phyloP scores from a whole-genome alignment of 2,113 vertebrate genomes.

The Tenebrosternarchus preto region DNA sequence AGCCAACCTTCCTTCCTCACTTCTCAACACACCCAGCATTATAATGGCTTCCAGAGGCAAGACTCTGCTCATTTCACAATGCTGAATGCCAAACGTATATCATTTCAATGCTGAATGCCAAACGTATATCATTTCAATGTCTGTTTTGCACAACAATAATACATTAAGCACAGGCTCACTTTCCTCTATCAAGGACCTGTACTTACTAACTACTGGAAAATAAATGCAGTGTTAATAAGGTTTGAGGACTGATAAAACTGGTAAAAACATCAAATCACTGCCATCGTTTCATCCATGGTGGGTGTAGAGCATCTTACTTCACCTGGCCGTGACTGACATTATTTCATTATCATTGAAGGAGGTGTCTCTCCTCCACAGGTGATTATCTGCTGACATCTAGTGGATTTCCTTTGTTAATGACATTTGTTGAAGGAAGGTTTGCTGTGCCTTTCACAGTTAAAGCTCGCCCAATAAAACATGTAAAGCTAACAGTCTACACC shows the following conservation, averaged over 20 bases:
- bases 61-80: slow-evolving; percentile 56
- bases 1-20: slow-evolving; percentile 13
- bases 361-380: not conserved
- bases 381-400: slow-evolving; percentile 55
- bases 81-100: slow-evolving; percentile 57
- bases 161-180: not conserved
- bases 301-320: not conserved
- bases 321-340: slow-evolving; percentile 45
- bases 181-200: not conserved
- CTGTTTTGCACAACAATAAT: not conserved
- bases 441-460: not conserved
- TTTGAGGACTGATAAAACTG: not conserved
- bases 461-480: not conserved
- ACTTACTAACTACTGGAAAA: slow-evolving; percentile 2
- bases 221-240: not conserved
- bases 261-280: not conserved
- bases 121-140: slow-evolving; percentile 16
- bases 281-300: not conserved
- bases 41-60: slow-evolving; percentile 72
- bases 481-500: too few relatives aligned
- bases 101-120: slow-evolving; percentile 57
- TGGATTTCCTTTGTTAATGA: slow-evolving; percentile 18
- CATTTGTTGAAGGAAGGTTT: not conserved
- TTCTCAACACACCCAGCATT: slow-evolving; percentile 45
- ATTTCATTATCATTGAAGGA: not conserved